Evolutionary conservation across 2,113 vertebrate genomes (phyloP).

Genomic region (Syngnathus typhle): DNA sequence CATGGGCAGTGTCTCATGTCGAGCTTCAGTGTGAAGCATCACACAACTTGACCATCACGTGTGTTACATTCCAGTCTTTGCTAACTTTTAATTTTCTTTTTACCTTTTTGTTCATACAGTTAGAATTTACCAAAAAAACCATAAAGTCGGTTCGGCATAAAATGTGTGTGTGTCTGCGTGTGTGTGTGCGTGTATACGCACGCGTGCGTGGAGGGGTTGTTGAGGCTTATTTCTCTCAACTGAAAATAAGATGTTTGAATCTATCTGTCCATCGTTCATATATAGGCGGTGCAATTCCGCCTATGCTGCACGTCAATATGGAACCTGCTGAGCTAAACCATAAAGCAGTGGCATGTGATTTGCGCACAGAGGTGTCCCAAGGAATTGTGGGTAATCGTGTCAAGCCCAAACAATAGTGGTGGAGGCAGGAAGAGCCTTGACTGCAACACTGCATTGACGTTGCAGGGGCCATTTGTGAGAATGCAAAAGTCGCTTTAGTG

Average conservation of each 20-base stretch:
- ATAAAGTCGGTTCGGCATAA: no score
- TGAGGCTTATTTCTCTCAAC: background rate
- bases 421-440: background rate
- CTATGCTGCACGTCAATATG: background rate
- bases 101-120: background rate
- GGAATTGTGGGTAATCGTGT: conserved; percentile 8
- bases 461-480: background rate
- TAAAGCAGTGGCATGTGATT: background rate
- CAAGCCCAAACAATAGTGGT: background rate
- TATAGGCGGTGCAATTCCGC: background rate
- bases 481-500: background rate
- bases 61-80: background rate
- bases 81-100: background rate
- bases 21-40: no score
- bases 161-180: no score
- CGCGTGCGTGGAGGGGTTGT: background rate
- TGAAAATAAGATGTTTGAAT: background rate
- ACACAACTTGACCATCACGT: conserved; percentile 4
- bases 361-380: background rate
- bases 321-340: background rate
- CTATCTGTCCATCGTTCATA: background rate
- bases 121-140: no score
- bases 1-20: background rate
- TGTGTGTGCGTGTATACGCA: background rate
- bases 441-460: background rate